Conservation (phyloP, 92 coral and sea anemone genomes). For the Umimayanthus chanpuru region DNA sequence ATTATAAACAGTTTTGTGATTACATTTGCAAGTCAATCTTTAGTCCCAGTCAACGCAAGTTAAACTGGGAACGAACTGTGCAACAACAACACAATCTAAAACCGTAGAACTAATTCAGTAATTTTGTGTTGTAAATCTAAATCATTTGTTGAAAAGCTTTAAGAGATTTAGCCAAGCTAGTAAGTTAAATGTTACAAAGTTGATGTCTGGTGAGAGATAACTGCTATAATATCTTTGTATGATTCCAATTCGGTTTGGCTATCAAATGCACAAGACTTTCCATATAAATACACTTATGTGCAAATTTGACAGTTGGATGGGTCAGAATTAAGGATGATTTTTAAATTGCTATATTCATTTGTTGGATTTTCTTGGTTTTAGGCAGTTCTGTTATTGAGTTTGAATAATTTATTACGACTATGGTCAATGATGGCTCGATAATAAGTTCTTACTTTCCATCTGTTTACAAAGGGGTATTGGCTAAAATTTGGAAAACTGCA, state of each 20-base stretch:
- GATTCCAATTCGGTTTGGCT: not conserved
- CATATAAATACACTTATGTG: not conserved
- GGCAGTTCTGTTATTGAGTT: not conserved
- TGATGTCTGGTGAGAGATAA: not conserved
- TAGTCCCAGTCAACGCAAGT: not conserved
- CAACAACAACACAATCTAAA: not conserved
- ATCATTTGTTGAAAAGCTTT: not conserved
- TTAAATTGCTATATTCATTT: not conserved
- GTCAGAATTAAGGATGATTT: not conserved
- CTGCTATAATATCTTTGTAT: too few relatives aligned
- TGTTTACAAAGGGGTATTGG: slow-evolving; percentile 22
- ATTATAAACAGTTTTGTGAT: not conserved
- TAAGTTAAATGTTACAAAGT: not conserved
- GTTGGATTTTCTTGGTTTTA: not conserved
- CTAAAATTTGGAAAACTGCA: not conserved
- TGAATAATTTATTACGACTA: slow-evolving; percentile 10
- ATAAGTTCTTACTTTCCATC: not conserved
- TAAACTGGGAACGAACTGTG: not conserved
- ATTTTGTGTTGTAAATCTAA: not conserved
- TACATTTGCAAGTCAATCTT: slow-evolving; percentile 13
- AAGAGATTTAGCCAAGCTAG: not conserved
- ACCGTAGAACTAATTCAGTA: not conserved
- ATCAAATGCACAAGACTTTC: not conserved
- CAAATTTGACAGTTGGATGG: not conserved
- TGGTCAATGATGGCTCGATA: not conserved